A percentile compares a stretch with the other conserved stretches of the same genome.
These are phyloP conservation scores for Xestia sexstrigata DNA, from an alignment of 2,888 invertebrate species.

Conservation along the genomic window DNA sequence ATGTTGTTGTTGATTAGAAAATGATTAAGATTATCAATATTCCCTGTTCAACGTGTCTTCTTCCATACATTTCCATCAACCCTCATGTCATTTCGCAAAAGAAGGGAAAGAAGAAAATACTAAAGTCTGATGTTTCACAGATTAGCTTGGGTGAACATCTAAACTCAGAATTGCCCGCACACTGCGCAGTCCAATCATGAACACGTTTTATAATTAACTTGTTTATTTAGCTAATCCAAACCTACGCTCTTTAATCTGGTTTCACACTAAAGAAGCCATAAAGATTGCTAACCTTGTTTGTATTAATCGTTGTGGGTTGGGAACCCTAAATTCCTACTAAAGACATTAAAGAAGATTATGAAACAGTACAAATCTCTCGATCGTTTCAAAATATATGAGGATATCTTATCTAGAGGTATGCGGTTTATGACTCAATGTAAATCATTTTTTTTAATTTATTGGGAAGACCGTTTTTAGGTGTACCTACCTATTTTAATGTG, in stretches of 20 bases:
- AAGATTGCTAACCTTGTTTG: constrained; percentile 20
- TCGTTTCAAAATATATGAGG: background rate
- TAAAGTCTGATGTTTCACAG: background rate
- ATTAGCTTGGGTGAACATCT: background rate
- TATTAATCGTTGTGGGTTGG: constrained; percentile 24
- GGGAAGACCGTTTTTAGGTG: background rate
- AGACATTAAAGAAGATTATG: constrained; percentile 21
- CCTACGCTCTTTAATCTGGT: constrained; percentile 8
- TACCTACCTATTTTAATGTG: background rate
- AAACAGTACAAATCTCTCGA: constrained; percentile 3
- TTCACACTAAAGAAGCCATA: constrained; percentile 23
- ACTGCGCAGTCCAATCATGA: background rate
- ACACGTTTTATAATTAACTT: constrained; percentile 10
- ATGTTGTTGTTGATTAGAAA: background rate
- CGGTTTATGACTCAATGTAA: constrained; percentile 33
- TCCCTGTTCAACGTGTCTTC: background rate
- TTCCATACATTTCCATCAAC: background rate
- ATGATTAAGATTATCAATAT: background rate
- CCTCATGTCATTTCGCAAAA: background rate
- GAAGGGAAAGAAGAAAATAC: background rate
- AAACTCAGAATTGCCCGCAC: background rate
- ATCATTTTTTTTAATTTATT: constrained; percentile 21
- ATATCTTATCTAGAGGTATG: background rate
- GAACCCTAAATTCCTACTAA: constrained; percentile 32
- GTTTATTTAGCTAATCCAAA: constrained; percentile 16